Conservation (phyloP, 2,888 invertebrate species). For the Cryptosula pallasiana region DNA sequence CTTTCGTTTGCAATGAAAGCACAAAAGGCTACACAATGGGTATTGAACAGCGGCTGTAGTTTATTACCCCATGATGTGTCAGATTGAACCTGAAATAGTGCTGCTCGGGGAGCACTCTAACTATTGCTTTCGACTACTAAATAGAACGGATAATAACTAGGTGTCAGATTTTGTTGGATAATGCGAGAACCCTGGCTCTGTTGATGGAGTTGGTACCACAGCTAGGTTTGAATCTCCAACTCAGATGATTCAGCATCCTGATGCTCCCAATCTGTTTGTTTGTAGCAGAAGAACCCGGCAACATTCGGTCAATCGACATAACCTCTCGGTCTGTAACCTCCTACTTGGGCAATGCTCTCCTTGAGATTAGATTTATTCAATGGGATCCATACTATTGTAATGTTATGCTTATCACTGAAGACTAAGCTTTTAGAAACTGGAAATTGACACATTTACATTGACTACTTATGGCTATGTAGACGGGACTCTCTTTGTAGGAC, state of each 20-base stretch:
- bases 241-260: not conserved
- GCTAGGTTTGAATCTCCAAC: not conserved
- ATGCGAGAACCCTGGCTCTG: not conserved
- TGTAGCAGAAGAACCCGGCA: not conserved
- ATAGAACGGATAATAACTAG: not conserved
- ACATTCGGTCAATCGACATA: not conserved
- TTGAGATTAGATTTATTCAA: not conserved
- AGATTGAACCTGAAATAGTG: not conserved
- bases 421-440: not conserved
- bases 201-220: not conserved
- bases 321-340: not conserved
- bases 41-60: not conserved
- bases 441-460: not conserved
- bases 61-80: not conserved
- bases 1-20: too few relatives aligned
- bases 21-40: not conserved
- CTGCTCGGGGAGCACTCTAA: not conserved
- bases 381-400: not conserved
- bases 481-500: not conserved
- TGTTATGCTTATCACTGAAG: not conserved
- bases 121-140: not conserved
- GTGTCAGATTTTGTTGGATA: not conserved
- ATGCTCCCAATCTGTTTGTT: not conserved
- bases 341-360: not conserved
- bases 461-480: not conserved